Evolutionary conservation across 2,888 invertebrate genomes (phyloP).

Genomic region (Thelaira solivaga): DNA sequence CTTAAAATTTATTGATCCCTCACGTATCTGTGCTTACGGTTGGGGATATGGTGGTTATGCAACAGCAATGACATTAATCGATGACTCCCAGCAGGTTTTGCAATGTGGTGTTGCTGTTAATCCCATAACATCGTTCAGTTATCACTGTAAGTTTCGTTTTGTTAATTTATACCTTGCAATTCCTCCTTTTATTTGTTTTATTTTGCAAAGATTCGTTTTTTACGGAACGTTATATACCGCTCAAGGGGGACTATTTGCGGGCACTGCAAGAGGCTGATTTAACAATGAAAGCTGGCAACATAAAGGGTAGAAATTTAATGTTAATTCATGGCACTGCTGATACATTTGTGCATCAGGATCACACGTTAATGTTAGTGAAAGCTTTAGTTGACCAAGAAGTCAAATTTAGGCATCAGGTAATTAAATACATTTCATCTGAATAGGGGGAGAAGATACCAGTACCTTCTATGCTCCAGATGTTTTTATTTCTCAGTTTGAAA

Average conservation of each 20-base stretch:
- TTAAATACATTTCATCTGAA: background rate
- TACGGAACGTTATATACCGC: constrained; percentile 92
- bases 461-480: too few species aligned
- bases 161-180: too few species aligned
- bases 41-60: constrained; percentile 92
- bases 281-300: constrained; percentile 86
- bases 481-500: too few species aligned
- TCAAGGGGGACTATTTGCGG: constrained; percentile 83
- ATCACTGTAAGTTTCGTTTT: constrained; percentile 82
- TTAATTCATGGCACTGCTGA: constrained; percentile 91
- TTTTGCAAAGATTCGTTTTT: constrained; percentile 86
- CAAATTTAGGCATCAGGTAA: constrained; percentile 90
- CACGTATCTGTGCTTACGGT: constrained; percentile 90
- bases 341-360: constrained; percentile 89
- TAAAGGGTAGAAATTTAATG: constrained; percentile 83
- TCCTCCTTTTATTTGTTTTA: too few species aligned
- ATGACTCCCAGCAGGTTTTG: constrained; percentile 86
- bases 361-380: constrained; percentile 89
- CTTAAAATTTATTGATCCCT: constrained; percentile 88
- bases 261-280: constrained; percentile 88
- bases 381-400: constrained; percentile 89
- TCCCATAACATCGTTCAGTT: constrained; percentile 90
- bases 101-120: constrained; percentile 91
- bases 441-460: too few species aligned
- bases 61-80: constrained; percentile 87